Evolutionary conservation across 2,797 vertebrate genomes (phyloP), one percentile per base, ranked within the genome.

Genomic region (Clarias pachynema): DNA sequence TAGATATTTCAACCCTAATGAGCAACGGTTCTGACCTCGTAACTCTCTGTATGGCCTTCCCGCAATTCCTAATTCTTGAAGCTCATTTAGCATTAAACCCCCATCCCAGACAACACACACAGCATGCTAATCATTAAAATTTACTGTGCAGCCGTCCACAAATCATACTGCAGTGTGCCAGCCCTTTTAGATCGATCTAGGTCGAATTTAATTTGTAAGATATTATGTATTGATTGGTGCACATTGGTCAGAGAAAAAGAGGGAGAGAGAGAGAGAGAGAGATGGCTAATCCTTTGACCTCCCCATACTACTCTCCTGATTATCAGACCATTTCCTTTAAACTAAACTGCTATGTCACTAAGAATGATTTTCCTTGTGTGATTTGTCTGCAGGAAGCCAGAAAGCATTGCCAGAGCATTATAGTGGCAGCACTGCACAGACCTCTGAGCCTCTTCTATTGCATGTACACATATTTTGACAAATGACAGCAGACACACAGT

Each of bases 191-290:
- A 94, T 96, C 93, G 93, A 96, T 95, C 92, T 92, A 93, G 95
- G 95, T 96, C 95, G 93, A 96, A 95, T 95, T 95, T 94, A 96
- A 96, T 96, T 95, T 96, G 95, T 95, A 94, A 94, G 95, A 95
- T 96, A 96, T 96, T 96, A 95, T 94, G 92, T 95, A 95, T 96
- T 95, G 95, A 96, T 96, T 93, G 87, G 88, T 79, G 86, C 85
- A 90, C 90, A 87, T 86, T 91, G 92, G 87, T 89, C 88, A 86
- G 77, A 87, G 84, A 84, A 83, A 84, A 70, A 79, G 59, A 74
- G 40, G 79, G 82, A 84, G 75, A 79, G 59, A 74, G 40, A 83
- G 82, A 79, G 53, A 75, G 34, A 75, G 88, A 89, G 86, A 89
- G 20, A 78, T 88, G 88, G 90, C 84, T 79, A 78, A 93, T 92